phyloP scores from a whole-genome alignment of 1,140 invertebrate species.

The fruit fly (Drosophila melanogaster) region DNA sequence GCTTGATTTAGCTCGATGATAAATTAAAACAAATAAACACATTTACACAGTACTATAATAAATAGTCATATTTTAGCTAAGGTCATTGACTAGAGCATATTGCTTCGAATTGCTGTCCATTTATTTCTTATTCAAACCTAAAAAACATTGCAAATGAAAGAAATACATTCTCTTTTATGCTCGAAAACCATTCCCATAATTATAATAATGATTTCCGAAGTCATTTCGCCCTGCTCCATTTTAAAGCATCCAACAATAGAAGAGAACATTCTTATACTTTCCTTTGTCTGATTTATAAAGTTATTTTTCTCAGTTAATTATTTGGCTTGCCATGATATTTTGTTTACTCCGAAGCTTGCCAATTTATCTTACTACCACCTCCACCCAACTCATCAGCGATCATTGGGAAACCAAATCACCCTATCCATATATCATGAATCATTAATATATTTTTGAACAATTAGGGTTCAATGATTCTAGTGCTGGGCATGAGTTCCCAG shows the following conservation, averaged over 20 bases:
- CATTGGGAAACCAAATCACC: slow-evolving; percentile 5
- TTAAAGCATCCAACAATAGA: slow-evolving; percentile 26
- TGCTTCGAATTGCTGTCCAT: neutral
- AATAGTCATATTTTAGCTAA: neutral
- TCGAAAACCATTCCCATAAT: slow-evolving; percentile 40
- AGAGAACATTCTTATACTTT: slow-evolving; percentile 41
- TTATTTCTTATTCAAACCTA: slow-evolving; percentile 11
- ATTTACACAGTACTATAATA: no score
- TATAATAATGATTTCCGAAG: slow-evolving; percentile 31
- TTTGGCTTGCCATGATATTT: slow-evolving; percentile 28
- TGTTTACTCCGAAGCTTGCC: neutral
- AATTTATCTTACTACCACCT: slow-evolving; percentile 14
- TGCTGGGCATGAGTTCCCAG: slow-evolving; percentile 44
- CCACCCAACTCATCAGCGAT: slow-evolving; percentile 6
- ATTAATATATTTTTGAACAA: slow-evolving; percentile 36
- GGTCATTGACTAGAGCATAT: slow-evolving; percentile 25
- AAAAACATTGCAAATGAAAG: slow-evolving; percentile 11
- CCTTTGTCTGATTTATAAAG: slow-evolving; percentile 30
- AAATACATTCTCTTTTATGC: slow-evolving; percentile 39
- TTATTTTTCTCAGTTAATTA: slow-evolving; percentile 45
- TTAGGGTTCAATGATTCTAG: slow-evolving; percentile 73
- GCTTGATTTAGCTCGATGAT: neutral
- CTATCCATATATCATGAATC: slow-evolving; percentile 37
- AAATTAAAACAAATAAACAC: neutral
- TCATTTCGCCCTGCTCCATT: slow-evolving; percentile 37